These are phyloP conservation scores for Stylophora pistillata DNA, from an alignment of 64 coral and sea anemone species.

Conservation along the genomic window DNA sequence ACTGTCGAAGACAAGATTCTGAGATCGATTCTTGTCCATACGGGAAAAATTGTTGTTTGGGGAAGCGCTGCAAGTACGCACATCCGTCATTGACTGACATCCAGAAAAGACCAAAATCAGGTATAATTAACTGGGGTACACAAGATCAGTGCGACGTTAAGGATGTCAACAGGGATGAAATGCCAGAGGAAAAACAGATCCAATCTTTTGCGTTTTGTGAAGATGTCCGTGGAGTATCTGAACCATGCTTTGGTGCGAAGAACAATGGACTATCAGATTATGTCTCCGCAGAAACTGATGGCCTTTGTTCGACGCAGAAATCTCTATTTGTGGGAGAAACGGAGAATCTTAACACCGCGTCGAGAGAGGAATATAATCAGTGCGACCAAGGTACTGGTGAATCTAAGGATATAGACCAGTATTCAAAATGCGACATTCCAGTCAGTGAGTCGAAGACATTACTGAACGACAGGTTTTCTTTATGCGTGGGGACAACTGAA, in stretches of 20 bases:
- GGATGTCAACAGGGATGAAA: not conserved
- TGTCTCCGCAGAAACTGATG: not conserved
- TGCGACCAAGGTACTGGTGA: not conserved
- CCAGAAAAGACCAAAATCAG: not conserved
- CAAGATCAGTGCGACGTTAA: not conserved
- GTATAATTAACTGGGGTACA: not conserved
- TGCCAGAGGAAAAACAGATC: not conserved
- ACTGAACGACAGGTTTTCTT: not conserved
- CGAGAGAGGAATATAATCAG: not conserved
- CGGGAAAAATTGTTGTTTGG: slow-evolving; percentile 44
- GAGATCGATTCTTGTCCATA: not conserved
- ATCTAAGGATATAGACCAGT: not conserved
- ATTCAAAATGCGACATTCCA: not conserved
- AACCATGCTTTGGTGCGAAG: not conserved
- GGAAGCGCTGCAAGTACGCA: slow-evolving; percentile 19
- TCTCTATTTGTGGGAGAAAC: not conserved
- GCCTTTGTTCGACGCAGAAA: not conserved
- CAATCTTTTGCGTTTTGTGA: not conserved
- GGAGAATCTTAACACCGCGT: not conserved
- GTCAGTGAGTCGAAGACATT: not conserved
- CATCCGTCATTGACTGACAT: not conserved
- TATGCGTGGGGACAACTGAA: not conserved
- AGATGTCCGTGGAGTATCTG: not conserved
- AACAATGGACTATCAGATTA: not conserved
- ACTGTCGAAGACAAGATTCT: not conserved